Evolutionary conservation across 2,797 vertebrate genomes (phyloP).

Genomic region (Cyprinella venusta): DNA sequence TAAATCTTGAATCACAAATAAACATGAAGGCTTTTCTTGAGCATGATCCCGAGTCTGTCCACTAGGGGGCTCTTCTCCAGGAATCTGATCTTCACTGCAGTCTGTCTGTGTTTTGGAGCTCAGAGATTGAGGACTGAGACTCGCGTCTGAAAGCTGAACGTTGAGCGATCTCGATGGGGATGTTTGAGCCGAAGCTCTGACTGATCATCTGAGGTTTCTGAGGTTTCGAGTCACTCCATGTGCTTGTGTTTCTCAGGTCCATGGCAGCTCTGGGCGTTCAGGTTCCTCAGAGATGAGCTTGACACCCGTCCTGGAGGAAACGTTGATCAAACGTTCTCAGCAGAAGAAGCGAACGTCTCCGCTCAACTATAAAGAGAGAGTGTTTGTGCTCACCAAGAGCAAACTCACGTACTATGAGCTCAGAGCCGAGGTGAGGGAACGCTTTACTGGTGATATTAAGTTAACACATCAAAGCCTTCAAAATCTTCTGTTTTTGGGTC

Average conservation of each 20-base stretch:
- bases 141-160: too few relatives aligned
- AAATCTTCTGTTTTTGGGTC: too few relatives aligned
- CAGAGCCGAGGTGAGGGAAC: conserved; percentile 80
- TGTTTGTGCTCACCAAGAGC: conserved; percentile 89
- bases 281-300: conserved; percentile 80
- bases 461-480: too few relatives aligned
- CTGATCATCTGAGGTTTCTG: too few relatives aligned
- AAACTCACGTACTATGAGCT: conserved; percentile 89
- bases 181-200: too few relatives aligned
- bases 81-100: not conserved
- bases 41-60: not conserved
- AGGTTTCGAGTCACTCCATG: not conserved
- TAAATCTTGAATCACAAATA: too few relatives aligned
- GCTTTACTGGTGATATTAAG: too few relatives aligned
- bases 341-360: conserved; percentile 94
- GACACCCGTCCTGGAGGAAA: conserved; percentile 86
- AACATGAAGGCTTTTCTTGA: too few relatives aligned
- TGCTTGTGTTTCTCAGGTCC: conserved; percentile 23
- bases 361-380: conserved; percentile 91
- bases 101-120: too few relatives aligned
- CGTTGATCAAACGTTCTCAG: conserved; percentile 92
- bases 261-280: conserved; percentile 48
- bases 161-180: too few relatives aligned
- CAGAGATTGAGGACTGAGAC: too few relatives aligned
- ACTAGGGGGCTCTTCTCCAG: not conserved